A percentile compares a stretch with the other conserved stretches of the same genome.
Evolutionary conservation across 2,797 vertebrate species (phyloP).

Genomic region (Xenops minutus): DNA sequence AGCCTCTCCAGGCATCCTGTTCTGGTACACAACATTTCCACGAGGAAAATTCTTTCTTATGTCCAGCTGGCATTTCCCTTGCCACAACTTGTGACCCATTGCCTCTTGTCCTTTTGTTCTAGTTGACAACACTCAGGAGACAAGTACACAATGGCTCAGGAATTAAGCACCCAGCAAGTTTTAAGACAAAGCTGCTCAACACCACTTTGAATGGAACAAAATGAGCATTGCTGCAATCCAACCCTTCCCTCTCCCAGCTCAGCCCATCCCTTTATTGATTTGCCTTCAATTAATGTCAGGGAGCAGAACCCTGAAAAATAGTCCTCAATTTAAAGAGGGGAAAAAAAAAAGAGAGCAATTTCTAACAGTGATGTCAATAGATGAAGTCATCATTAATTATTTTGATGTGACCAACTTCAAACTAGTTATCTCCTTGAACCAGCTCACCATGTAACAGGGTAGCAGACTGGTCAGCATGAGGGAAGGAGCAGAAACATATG

Average conservation of each 20-base stretch:
- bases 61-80: not conserved
- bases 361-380: not conserved
- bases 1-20: not conserved
- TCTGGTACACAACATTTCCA: not conserved
- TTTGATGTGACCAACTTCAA: not conserved
- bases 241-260: not conserved
- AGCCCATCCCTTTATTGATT: not conserved
- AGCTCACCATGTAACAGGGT: fast-evolving
- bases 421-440: not conserved
- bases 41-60: not conserved
- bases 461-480: not conserved
- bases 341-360: not conserved
- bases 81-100: not conserved
- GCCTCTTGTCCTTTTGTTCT: not conserved
- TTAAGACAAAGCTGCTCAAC: not conserved
- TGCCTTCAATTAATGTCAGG: not conserved
- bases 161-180: not conserved
- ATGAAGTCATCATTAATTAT: not conserved
- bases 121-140: not conserved
- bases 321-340: not conserved
- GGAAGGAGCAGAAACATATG: fast-evolving
- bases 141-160: not conserved
- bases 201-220: not conserved
- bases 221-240: not conserved
- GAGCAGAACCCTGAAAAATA: not conserved